A percentile compares a stretch with the other conserved stretches of the same genome.
These are phyloP conservation scores for Sebastes diploproa DNA, from an alignment of 2,797 vertebrate species.

Conservation along the genomic window DNA sequence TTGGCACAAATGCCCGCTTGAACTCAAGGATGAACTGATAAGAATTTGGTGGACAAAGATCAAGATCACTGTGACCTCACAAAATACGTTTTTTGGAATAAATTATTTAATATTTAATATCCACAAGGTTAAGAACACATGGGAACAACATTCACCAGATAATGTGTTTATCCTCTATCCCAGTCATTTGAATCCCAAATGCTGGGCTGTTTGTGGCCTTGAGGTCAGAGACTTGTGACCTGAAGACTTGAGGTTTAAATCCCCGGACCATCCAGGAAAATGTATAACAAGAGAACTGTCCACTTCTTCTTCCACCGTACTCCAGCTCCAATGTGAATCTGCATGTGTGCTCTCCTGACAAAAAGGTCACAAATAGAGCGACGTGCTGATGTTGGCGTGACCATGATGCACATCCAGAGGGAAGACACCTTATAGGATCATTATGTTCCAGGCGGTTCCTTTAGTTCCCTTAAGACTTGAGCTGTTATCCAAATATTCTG, in stretches of 20 bases:
- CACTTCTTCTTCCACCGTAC: background rate
- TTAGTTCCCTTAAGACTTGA: background rate
- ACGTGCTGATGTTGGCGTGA: background rate
- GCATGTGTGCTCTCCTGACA: background rate
- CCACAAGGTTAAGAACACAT: background rate
- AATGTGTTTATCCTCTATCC: background rate
- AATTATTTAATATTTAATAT: background rate
- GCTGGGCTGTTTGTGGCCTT: background rate
- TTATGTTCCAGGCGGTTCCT: background rate
- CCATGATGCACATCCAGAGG: background rate
- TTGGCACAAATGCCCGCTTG: too few species aligned
- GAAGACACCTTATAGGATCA: background rate
- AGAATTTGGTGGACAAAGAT: too few species aligned
- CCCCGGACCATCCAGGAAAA: constrained; percentile 13
- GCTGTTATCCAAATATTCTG: background rate
- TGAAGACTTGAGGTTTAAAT: background rate
- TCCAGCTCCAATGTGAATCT: background rate
- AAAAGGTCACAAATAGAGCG: background rate
- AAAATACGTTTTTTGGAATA: too few species aligned
- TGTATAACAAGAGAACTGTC: background rate
- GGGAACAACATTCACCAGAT: background rate
- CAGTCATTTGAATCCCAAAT: background rate
- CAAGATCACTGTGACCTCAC: too few species aligned
- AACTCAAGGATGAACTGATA: too few species aligned
- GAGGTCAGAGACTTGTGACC: background rate